Evolutionary conservation across 2,888 invertebrate genomes (phyloP).

Genomic region (Eristalis intricaria): DNA sequence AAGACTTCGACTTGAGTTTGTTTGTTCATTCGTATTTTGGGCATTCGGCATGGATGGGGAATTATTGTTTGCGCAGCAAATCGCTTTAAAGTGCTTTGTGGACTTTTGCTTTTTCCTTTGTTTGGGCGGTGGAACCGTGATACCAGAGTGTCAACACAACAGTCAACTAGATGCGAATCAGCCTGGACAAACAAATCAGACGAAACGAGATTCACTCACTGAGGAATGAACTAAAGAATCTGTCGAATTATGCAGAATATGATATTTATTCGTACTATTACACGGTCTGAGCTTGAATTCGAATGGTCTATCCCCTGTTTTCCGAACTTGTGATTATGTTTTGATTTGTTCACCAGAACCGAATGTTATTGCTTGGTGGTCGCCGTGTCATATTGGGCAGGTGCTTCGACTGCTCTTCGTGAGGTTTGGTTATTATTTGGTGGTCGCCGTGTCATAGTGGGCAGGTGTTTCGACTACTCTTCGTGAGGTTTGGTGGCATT

Average conservation of each 20-base stretch:
- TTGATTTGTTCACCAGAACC: too few species aligned
- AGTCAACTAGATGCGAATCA: neutral
- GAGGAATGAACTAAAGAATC: neutral
- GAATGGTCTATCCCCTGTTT: too few species aligned
- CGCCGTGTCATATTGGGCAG: too few species aligned
- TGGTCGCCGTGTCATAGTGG: too few species aligned
- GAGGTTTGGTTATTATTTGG: too few species aligned
- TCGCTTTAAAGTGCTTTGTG: conserved; percentile 11
- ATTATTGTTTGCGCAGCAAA: conserved; percentile 11
- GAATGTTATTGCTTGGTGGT: too few species aligned
- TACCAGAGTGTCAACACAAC: neutral
- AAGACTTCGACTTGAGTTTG: conserved; percentile 4
- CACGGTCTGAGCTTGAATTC: too few species aligned
- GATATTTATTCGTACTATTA: too few species aligned
- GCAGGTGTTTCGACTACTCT: too few species aligned
- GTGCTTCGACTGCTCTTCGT: too few species aligned
- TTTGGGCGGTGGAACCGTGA: neutral
- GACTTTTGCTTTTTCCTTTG: neutral
- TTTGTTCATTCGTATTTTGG: conserved; percentile 28
- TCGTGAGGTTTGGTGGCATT: too few species aligned
- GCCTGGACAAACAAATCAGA: neutral
- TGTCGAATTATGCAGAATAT: neutral
- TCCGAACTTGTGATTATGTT: too few species aligned
- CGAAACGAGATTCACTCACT: neutral
- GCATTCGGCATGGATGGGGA: neutral